Conservation (phyloP, 2,113 vertebrate species). For the Mungos mungo region DNA sequence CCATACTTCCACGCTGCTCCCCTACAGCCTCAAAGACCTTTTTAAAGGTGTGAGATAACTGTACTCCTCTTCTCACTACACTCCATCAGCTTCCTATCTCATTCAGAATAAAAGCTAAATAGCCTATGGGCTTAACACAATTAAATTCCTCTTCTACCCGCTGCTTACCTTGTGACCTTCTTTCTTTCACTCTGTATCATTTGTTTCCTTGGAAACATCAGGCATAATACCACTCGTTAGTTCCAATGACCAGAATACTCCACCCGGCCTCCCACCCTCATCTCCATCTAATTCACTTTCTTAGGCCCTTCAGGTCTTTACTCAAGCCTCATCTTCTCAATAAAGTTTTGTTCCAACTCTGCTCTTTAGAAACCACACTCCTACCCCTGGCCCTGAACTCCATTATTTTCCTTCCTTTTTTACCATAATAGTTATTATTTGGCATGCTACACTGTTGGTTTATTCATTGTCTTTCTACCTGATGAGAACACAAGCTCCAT, state of each 20-base stretch:
- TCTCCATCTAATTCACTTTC: not conserved
- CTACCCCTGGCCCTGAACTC: not conserved
- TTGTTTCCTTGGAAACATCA: conserved; percentile 3
- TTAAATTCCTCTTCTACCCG: not conserved
- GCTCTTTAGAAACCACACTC: not conserved
- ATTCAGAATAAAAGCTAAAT: conserved; percentile 6
- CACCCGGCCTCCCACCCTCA: not conserved
- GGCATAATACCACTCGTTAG: not conserved
- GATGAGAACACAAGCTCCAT: not conserved
- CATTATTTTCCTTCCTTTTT: not conserved
- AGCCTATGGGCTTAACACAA: not conserved
- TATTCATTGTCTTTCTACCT: conserved; percentile 20
- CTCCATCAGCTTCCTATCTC: not conserved
- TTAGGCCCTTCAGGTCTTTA: not conserved
- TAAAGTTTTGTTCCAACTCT: not conserved
- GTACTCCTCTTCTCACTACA: not conserved
- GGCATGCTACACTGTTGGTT: not conserved
- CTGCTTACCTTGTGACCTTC: not conserved
- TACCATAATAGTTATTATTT: not conserved
- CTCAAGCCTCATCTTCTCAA: not conserved
- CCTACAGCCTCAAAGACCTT: not conserved
- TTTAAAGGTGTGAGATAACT: not conserved
- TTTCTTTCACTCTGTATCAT: not conserved
- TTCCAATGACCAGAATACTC: not conserved
- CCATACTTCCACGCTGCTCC: not conserved